Evolutionary conservation across 2,888 invertebrate genomes (phyloP).

Genomic region (Morpho achilles): DNA sequence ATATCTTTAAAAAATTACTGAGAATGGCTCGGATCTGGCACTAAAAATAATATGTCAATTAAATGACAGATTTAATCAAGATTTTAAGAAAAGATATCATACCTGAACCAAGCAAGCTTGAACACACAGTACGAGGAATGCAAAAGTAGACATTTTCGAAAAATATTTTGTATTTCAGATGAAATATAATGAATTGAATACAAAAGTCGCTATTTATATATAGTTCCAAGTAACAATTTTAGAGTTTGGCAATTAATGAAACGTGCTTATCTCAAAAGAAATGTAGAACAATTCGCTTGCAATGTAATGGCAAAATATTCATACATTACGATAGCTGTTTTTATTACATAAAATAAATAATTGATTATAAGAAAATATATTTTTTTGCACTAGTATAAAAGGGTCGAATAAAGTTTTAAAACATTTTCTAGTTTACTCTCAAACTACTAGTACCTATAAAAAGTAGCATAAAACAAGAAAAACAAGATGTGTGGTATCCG

Average conservation of each 20-base stretch:
- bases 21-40: too few relatives aligned
- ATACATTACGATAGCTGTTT: neutral
- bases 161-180: neutral
- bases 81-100: neutral
- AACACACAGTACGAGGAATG: slow-evolving; percentile 27
- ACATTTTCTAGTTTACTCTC: neutral
- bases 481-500: too few relatives aligned
- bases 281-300: neutral
- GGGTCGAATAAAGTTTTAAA: neutral
- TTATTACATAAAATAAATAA: neutral
- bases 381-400: neutral
- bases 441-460: neutral
- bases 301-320: neutral
- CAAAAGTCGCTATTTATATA: slow-evolving; percentile 5
- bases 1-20: too few relatives aligned
- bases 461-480: too few relatives aligned
- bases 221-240: neutral
- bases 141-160: slow-evolving; percentile 14
- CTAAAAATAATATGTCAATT: too few relatives aligned
- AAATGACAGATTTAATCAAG: neutral
- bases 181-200: neutral
- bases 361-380: neutral
- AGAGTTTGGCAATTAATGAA: neutral
- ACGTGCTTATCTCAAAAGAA: neutral
- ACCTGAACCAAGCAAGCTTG: slow-evolving; percentile 20